Percentiles rank a stretch among this genome's conserved stretches.
Evolutionary conservation across 2,797 vertebrate species (phyloP).

Genomic region (Falco peregrinus): DNA sequence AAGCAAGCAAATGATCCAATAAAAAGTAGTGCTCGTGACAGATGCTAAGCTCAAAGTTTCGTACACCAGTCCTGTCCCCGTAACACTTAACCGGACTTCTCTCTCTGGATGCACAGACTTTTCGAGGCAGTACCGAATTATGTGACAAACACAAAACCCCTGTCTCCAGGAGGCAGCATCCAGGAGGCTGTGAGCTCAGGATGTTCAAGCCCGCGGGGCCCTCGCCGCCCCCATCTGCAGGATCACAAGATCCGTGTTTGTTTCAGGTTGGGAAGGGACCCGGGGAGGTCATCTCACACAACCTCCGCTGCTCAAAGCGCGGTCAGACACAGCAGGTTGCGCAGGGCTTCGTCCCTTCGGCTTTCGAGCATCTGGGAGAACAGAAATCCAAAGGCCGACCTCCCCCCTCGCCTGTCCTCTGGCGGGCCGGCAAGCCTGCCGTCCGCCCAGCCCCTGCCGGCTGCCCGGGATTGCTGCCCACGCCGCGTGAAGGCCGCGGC

Average conservation of each 20-base stretch:
- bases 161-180: not conserved
- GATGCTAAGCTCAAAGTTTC: not conserved
- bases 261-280: not conserved
- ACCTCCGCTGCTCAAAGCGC: not conserved
- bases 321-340: not conserved
- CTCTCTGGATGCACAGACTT: not conserved
- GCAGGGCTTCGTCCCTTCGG: not conserved
- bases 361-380: not conserved
- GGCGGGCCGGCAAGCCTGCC: not conserved
- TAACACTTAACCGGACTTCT: not conserved
- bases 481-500: not conserved
- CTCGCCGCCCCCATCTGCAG: not conserved
- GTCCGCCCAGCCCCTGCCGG: not conserved
- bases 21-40: not conserved
- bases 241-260: not conserved
- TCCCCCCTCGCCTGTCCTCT: not conserved
- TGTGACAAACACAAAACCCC: accelerated
- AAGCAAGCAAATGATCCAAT: not conserved
- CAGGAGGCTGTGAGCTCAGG: not conserved
- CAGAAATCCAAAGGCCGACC: not conserved
- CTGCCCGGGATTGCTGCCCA: not conserved
- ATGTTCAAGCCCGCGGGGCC: not conserved
- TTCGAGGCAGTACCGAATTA: not conserved
- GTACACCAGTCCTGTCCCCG: not conserved
- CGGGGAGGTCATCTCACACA: not conserved